Base-by-base conservation (phyloP, 2,113 vertebrate species). In the Atractosteus spatula region DNA sequence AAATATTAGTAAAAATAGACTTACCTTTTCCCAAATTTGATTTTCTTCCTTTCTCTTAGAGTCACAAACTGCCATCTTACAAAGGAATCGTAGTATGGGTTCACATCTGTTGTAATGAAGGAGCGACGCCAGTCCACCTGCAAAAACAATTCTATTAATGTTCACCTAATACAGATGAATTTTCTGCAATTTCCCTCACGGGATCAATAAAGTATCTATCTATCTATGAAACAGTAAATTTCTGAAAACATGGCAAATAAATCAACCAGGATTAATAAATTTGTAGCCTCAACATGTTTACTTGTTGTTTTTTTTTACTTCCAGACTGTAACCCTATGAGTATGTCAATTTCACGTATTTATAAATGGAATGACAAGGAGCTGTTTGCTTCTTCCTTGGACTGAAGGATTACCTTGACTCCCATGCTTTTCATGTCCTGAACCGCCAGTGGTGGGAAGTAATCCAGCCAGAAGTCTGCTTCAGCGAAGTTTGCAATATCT, bases 41-140 rank as follows among this genome's bases (percentile, higher is more conserved):
- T 91, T 88, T 95, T 98, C 71, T 93, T 97, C 81, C 95, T 95
- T 75, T 99, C 97, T 85, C 92, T 96, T 45, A 99, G 81, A 0
- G 93, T 97, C 42, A 96, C 76, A 80, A 93, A 99, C 7, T 99
- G 97, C 97, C 97, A 99, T 6, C 91, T 93, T 16, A 99, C 95
- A 69, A 99, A 99, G 6, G 97, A 97, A 80, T 99, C 97, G 3
- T 98, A 99, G 54, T 94, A 99, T 17, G 97, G 97, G 67, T 99
- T 99, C 67, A 96, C 95, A 66, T 98, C 89, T 2, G 97, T 99
- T 10, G 96, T 99, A 69, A 98, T 89, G 79, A 99, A 99, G 7
- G 97, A 99, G 29, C 97, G 95, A 14, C 96, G 93, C 97, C 97
- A 99, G 68, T 99, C 97, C 72, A 97, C 90, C 97, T 99, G 80